Evolutionary conservation across 1,140 invertebrate species (phyloP), one percentile per base, ranked within the genome.

Genomic region (Paramacrobiotus metropolitanus): DNA sequence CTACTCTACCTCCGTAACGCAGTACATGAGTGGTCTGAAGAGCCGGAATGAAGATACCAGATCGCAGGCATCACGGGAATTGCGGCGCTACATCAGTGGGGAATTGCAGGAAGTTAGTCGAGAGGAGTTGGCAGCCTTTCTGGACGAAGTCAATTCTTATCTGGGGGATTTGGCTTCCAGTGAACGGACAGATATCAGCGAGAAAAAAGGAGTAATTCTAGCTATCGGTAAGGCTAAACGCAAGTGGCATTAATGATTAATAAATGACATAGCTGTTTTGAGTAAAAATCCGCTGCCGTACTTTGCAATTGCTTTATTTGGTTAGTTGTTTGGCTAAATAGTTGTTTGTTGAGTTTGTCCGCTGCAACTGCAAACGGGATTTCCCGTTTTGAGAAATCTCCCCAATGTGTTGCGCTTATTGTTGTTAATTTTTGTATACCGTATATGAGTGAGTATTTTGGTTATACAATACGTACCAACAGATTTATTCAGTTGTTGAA

Each of bases 91-190:
- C 75, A 86, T 93, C 64, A 87, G 86, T 70, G 89, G 86, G 3
- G 91, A 96, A 68, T 72, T 95, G 20, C 79, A 87, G 18, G 90
- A 94, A 74, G 83, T 87, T 34, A 84, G 87, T n/a, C 79, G 84
- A 55, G 90, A 94, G 68, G 87, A 93, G 68, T 79, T 92, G 60
- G 84, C 83, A 21, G 75, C 79, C 29, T 94, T 95, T 70, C 83
- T 95, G 72, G 90, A 95, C 71, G 86, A 91, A 62, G 92, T 95
- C 68, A 92, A 93, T 71, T 85, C 90, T 71, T 85, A 92, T 67
- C 93, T 95, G 63, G 89, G 88, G 73, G 86, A 91, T 70, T 90
- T 95, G 88, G 87, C 94, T 1, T 89, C 86, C 2, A 86, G 85
- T 64, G 81, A 82, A 29, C n/a, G n/a, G n/a, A n/a, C n/a, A n/a